These are phyloP conservation scores for Molossus alvarezi DNA, from an alignment of 2,797 vertebrate genomes.

Conservation along the genomic window DNA sequence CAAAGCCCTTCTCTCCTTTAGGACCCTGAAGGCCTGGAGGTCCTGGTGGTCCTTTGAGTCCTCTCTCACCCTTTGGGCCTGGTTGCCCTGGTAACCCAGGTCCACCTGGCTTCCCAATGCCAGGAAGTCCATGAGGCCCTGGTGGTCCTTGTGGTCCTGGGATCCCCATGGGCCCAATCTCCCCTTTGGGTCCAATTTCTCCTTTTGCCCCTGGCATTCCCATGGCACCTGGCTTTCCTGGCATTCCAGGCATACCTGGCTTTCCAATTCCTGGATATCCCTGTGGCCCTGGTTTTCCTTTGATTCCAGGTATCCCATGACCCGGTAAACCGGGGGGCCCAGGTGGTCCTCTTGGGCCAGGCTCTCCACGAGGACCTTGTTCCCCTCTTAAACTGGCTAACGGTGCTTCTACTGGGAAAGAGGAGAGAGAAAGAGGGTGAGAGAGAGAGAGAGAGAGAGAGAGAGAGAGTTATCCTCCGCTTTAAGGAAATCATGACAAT, in stretches of 20 bases:
- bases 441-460: background rate
- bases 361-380: slow-evolving; percentile 94
- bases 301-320: slow-evolving; percentile 94
- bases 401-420: slow-evolving; percentile 87
- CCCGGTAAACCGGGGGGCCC: slow-evolving; percentile 96
- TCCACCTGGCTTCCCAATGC: slow-evolving; percentile 94
- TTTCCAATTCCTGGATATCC: slow-evolving; percentile 97
- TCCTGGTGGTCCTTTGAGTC: slow-evolving; percentile 94
- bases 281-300: slow-evolving; percentile 95
- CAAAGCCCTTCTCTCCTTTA: slow-evolving; percentile 95
- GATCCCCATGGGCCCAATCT: slow-evolving; percentile 94
- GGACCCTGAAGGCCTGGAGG: slow-evolving; percentile 92
- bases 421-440: background rate
- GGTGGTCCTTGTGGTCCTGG: slow-evolving; percentile 95
- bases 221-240: slow-evolving; percentile 96
- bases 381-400: slow-evolving; percentile 93
- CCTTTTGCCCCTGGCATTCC: slow-evolving; percentile 95
- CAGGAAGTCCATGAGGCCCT: slow-evolving; percentile 96
- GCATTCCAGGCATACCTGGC: slow-evolving; percentile 97
- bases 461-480: slow-evolving; percentile 39
- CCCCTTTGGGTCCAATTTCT: slow-evolving; percentile 94
- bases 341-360: slow-evolving; percentile 94
- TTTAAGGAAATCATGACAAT: background rate
- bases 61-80: slow-evolving; percentile 94
- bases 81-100: slow-evolving; percentile 95